Evolutionary conservation across 1,140 invertebrate species (phyloP), one percentile per base, ranked within the genome.

Genomic region (Papilio polytes): DNA sequence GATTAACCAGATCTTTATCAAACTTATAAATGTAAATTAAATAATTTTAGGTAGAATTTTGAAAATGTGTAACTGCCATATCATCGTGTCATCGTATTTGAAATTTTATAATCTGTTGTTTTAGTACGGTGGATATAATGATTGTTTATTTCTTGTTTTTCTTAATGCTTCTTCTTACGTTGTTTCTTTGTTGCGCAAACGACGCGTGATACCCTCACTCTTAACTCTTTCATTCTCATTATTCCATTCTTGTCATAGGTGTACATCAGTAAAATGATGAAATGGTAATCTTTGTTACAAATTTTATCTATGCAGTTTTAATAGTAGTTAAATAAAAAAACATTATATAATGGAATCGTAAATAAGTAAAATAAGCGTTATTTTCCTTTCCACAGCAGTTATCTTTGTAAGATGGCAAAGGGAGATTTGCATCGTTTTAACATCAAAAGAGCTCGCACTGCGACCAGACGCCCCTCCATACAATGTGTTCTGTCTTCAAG

Each of bases 181-280:
- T 44, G 31, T 56, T 48, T 51, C 48, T 77, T 77, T n/a, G 15
- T 10, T 9, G 36, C 15, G 31, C 74, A 59, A 77, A 56, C 74
- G 48, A 77, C 74, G 48, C 74, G 53, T 77, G 36, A 77, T 77
- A 31, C 53, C 74, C 74, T 51, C 48, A 18, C 18, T 18, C 48
- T 51, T n/a, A 63, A 78, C 20, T 66, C 36, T 66, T 78, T 78
- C 77, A 26, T 26, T 26, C 26, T 26, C 26, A 26, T 26, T 26
- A 1, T 26, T 26, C 26, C 26, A 26, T 26, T 26, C 26, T 26
- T 26, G 26, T 26, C 26, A 26, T 26, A 26, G 26, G 1, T 26
- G 26, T 26, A 26, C 2, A 26, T 26, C 51, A n/a, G 18, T 56
- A 56, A n/a, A 56, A 56, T 56, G 2, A 36, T 36, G 36, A 3